phyloP scores from a whole-genome alignment of 2,797 vertebrate genomes.

The Falco rusticolus region DNA sequence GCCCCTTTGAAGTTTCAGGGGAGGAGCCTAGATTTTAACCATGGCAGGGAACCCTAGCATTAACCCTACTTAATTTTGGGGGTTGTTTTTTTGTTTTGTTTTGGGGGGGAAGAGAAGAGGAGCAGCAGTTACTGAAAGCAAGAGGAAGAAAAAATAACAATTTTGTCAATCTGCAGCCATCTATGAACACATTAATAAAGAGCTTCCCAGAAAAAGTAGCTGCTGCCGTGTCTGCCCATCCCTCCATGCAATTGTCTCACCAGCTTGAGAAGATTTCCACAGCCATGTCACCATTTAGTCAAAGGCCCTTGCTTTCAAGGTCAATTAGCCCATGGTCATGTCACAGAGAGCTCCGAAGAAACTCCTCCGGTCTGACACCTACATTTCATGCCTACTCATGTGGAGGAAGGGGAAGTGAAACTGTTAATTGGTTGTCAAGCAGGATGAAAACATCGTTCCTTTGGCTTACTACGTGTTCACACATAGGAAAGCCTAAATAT shows the following conservation, averaged over 20 bases:
- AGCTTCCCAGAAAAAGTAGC: neutral
- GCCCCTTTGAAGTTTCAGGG: neutral
- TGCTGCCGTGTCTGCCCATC: neutral
- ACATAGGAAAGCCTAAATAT: neutral
- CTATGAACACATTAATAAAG: neutral
- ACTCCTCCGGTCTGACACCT: neutral
- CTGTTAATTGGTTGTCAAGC: neutral
- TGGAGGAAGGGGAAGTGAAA: neutral
- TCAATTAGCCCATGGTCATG: neutral
- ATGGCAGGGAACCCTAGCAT: neutral
- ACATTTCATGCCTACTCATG: neutral
- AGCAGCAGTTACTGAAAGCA: neutral
- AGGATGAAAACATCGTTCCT: neutral
- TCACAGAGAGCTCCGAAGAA: neutral
- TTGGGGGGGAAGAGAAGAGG: rapidly evolving
- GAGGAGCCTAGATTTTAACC: constrained; percentile 21
- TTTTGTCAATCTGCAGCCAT: neutral
- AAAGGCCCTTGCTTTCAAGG: constrained; percentile 11
- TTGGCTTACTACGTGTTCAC: neutral
- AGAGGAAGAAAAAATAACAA: neutral
- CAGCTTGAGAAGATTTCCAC: neutral
- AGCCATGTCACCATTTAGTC: neutral
- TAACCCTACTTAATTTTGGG: neutral
- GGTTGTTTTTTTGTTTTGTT: neutral
- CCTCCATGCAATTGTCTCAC: neutral